Evolutionary conservation across 2,113 vertebrate species (phyloP).

Genomic region (Tychaedon coryphoeus): DNA sequence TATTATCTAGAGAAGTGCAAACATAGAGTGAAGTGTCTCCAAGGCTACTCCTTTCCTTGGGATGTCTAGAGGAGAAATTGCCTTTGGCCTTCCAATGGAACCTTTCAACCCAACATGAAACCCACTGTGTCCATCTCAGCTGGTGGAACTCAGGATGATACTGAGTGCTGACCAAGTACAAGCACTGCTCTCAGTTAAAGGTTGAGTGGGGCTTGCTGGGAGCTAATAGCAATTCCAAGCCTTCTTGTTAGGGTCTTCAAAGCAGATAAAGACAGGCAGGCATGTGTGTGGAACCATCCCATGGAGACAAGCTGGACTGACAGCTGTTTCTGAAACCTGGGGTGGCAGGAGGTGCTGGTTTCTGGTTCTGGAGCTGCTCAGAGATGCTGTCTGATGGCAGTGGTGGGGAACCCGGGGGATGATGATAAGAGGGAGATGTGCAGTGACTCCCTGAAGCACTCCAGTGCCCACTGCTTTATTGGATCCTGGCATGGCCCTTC

Average conservation of each 20-base stretch:
- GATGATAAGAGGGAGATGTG: not conserved
- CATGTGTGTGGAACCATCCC: not conserved
- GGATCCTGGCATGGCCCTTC: not conserved
- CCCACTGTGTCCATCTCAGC: accelerated
- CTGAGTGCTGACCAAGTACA: not conserved
- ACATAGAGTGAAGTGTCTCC: not conserved
- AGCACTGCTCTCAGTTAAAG: not conserved
- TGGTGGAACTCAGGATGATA: not conserved
- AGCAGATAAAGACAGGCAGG: not conserved
- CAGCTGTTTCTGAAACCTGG: not conserved
- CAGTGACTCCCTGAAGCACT: not conserved
- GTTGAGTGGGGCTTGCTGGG: not conserved
- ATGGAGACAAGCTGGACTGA: not conserved
- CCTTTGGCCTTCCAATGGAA: not conserved
- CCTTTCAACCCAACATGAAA: not conserved
- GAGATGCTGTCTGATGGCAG: not conserved
- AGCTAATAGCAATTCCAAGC: not conserved
- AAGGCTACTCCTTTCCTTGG: not conserved
- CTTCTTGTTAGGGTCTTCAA: not conserved
- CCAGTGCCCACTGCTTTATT: not conserved
- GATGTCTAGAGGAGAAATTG: not conserved
- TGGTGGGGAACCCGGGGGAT: not conserved
- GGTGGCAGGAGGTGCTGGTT: not conserved
- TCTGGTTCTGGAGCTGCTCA: not conserved
- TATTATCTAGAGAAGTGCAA: not conserved